Conservation (phyloP, 1,140 invertebrate genomes). For the Augochlora pura region DNA sequence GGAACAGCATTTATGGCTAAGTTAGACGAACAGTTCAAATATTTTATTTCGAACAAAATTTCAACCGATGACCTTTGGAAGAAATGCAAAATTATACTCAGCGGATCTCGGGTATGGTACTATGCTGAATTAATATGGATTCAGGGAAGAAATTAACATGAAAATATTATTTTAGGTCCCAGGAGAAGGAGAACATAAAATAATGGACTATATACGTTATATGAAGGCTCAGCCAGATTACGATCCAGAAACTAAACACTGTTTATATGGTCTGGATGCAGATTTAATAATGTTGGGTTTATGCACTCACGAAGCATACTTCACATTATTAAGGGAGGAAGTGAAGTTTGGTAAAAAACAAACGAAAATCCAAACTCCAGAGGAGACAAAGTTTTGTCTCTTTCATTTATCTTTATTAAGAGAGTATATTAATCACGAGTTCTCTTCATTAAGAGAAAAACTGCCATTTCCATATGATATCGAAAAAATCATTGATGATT, state of each 20-base stretch:
- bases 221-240: conserved; percentile 90
- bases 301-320: conserved; percentile 96
- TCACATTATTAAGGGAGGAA: conserved; percentile 95
- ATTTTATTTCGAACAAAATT: conserved; percentile 94
- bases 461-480: conserved; percentile 78
- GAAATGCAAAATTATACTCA: conserved; percentile 88
- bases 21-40: conserved; percentile 91
- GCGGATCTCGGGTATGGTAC: conserved; percentile 90
- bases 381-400: conserved; percentile 95
- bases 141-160: not conserved
- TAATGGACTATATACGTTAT: conserved; percentile 98
- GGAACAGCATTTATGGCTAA: conserved; percentile 95
- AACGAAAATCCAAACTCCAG: conserved; percentile 85
- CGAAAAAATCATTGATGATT: conserved; percentile 89
- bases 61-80: conserved; percentile 92
- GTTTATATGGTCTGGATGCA: conserved; percentile 97
- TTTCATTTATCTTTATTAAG: conserved; percentile 94
- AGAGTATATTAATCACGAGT: conserved; percentile 97
- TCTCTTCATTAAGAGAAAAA: conserved; percentile 86
- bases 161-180: conserved; percentile 84
- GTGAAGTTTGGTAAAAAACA: conserved; percentile 87
- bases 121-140: not conserved
- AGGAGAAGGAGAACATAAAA: conserved; percentile 99
- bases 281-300: conserved; percentile 97
- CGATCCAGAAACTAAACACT: conserved; percentile 94